Evolutionary conservation across 2,888 invertebrate genomes (phyloP).

Genomic region (Dicyrtomina minuta): DNA sequence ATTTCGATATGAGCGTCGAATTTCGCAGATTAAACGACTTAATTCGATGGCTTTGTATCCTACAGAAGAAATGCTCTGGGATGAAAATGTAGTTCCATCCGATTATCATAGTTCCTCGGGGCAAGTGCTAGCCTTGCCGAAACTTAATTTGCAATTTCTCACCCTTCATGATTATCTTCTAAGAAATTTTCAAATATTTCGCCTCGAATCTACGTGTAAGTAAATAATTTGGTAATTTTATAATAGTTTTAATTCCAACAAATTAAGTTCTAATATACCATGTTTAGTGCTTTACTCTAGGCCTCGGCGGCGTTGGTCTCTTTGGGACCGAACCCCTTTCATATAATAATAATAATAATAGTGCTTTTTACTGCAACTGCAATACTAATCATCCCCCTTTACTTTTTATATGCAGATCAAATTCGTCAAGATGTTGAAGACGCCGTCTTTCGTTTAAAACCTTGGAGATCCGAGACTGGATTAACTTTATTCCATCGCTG

Average conservation of each 20-base stretch:
- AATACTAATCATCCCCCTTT: neutral
- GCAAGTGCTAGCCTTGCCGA: constrained; percentile 86
- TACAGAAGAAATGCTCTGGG: constrained; percentile 97
- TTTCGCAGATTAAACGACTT: constrained; percentile 88
- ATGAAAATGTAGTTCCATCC: constrained; percentile 96
- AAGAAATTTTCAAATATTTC: constrained; percentile 94
- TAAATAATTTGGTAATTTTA: no score
- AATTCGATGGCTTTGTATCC: constrained; percentile 99
- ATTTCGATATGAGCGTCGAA: constrained; percentile 81
- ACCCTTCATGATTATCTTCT: constrained; percentile 97
- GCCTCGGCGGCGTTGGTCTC: no score
- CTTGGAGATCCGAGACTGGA: constrained; percentile 87
- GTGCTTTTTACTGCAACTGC: neutral
- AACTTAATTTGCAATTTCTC: constrained; percentile 95
- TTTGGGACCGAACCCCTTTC: no score
- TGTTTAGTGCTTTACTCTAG: no score
- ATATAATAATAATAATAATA: no score
- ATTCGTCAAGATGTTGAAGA: constrained; percentile 98
- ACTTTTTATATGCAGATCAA: constrained; percentile 70
- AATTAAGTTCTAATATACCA: no score
- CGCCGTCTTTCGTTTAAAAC: constrained; percentile 89
- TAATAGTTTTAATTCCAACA: no score
- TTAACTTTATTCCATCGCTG: constrained; percentile 92
- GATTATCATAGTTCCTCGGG: constrained; percentile 96
- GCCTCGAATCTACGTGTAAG: constrained; percentile 95